Percentiles rank a stretch among this genome's conserved stretches.
phyloP scores from a whole-genome alignment of 2,888 invertebrate genomes.

The Steinernema scapterisci region DNA sequence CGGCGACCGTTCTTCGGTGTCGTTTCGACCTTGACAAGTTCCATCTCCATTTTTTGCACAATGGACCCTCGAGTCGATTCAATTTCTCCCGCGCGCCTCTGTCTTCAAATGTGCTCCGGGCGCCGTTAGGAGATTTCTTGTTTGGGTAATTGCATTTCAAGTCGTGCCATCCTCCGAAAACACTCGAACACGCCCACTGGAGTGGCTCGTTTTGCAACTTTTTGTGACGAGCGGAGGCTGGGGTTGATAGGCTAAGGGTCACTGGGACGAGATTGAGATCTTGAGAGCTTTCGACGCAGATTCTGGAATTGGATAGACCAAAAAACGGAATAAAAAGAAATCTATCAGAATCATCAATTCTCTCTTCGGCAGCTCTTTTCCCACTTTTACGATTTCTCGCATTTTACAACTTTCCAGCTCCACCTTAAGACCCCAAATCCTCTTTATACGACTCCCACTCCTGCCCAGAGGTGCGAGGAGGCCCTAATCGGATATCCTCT shows the following conservation, averaged over 20 bases:
- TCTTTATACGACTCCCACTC: background rate
- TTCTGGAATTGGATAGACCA: too few relatives aligned
- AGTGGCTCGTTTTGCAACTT: background rate
- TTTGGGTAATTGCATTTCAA: slow-evolving; percentile 11
- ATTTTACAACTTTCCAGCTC: background rate
- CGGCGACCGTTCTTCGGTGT: background rate
- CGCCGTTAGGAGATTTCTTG: background rate
- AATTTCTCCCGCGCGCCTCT: slow-evolving; percentile 22
- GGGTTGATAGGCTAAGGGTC: too few relatives aligned
- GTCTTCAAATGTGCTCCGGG: background rate
- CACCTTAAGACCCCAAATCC: background rate
- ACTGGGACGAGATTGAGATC: too few relatives aligned
- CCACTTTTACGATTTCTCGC: background rate
- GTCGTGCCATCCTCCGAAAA: background rate
- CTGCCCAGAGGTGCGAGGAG: background rate
- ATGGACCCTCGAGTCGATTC: slow-evolving; percentile 25
- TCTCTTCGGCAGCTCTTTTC: background rate
- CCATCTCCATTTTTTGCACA: background rate
- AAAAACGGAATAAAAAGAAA: too few relatives aligned
- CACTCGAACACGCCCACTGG: background rate
- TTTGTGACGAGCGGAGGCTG: too few relatives aligned
- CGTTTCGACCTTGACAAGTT: slow-evolving; percentile 25
- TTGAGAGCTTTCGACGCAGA: too few relatives aligned
- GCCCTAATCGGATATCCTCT: slow-evolving; percentile 26
- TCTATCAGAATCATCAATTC: background rate